phyloP scores from a whole-genome alignment of 1,140 invertebrate species.

The Pteromalus puparum region DNA sequence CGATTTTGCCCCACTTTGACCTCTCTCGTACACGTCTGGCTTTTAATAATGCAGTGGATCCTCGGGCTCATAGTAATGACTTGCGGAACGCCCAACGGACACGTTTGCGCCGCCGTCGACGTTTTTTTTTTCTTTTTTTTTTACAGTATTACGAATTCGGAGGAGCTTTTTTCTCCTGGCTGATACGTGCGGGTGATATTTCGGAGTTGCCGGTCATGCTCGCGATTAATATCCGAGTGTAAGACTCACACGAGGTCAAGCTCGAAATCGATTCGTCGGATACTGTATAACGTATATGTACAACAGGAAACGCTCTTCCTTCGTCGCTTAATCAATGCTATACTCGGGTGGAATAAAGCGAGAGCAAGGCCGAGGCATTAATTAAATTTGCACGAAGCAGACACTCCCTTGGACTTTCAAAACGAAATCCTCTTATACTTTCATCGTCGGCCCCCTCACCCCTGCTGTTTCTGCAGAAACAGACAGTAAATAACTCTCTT shows the following conservation, averaged over 20 bases:
- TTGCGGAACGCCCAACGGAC: conserved; percentile 19
- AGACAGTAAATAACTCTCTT: conserved; percentile 1
- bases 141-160: background rate
- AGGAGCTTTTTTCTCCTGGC: background rate
- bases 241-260: too few relatives aligned
- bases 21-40: background rate
- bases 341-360: too few relatives aligned
- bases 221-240: background rate
- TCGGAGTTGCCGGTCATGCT: conserved; percentile 7
- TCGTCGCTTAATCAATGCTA: too few relatives aligned
- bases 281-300: too few relatives aligned
- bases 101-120: background rate
- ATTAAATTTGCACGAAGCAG: background rate
- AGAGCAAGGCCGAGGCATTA: background rate
- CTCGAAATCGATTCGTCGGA: too few relatives aligned
- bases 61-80: conserved; percentile 40
- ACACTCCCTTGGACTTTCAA: background rate
- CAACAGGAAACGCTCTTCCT: too few relatives aligned
- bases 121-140: background rate
- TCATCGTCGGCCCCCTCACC: background rate
- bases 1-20: background rate
- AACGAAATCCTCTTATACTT: background rate
- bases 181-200: background rate
- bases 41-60: conserved; percentile 40
- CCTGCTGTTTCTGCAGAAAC: background rate